Percentiles rank a stretch among this genome's conserved stretches.
phyloP scores from a whole-genome alignment of 2,797 vertebrate species.

The Petrocephalus sullivani region DNA sequence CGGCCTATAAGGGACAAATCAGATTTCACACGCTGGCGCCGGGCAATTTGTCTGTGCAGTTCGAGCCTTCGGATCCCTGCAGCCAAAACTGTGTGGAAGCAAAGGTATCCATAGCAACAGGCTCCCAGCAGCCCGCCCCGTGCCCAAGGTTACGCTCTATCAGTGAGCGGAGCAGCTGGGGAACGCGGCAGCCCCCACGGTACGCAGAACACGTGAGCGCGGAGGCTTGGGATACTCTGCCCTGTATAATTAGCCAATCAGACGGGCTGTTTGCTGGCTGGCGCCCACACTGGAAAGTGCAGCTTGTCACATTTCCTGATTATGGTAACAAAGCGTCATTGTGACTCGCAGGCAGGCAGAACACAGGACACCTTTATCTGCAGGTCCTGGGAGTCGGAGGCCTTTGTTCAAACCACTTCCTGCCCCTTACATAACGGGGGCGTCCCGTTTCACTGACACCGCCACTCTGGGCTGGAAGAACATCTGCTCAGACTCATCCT shows the following conservation, averaged over 20 bases:
- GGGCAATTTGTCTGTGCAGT: neutral
- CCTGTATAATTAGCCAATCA: slow-evolving; percentile 4
- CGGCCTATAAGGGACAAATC: neutral
- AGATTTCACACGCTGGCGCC: neutral
- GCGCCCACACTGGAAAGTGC: slow-evolving; percentile 8
- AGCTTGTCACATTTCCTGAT: neutral
- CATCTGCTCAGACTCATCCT: neutral
- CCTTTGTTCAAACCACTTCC: slow-evolving; percentile 11
- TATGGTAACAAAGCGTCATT: slow-evolving; percentile 16
- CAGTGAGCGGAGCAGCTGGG: neutral
- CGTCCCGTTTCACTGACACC: neutral
- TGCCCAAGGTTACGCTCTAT: slow-evolving; percentile 11
- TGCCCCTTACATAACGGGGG: neutral
- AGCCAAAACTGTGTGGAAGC: slow-evolving; percentile 8
- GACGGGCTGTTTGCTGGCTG: slow-evolving; percentile 6
- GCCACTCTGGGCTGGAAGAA: neutral
- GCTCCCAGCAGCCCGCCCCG: neutral
- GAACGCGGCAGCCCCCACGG: neutral
- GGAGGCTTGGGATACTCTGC: neutral
- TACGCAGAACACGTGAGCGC: neutral
- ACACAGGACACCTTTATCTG: slow-evolving; percentile 12
- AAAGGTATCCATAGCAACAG: slow-evolving; percentile 22
- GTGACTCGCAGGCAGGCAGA: neutral
- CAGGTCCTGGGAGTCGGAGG: slow-evolving; percentile 3
- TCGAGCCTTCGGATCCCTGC: neutral